These are phyloP conservation scores for Drosophila tripunctata DNA, from an alignment of 2,888 invertebrate genomes.

Conservation along the genomic window DNA sequence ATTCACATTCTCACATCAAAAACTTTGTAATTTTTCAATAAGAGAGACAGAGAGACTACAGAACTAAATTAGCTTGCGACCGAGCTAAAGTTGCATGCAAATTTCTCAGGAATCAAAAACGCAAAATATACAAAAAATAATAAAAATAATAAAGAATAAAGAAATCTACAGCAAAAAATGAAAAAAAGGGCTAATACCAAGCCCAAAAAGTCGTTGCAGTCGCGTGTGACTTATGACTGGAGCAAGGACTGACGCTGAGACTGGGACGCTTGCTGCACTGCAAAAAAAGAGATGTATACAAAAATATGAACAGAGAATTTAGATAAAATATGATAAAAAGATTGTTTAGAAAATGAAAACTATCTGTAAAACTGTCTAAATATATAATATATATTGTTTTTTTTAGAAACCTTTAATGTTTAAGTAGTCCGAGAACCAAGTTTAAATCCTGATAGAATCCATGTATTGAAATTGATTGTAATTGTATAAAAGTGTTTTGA, in stretches of 20 bases:
- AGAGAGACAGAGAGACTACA: slow-evolving; percentile 43
- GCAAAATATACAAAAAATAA: slow-evolving; percentile 54
- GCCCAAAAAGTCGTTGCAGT: slow-evolving; percentile 69
- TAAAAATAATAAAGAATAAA: slow-evolving; percentile 59
- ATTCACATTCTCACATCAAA: slow-evolving; percentile 27
- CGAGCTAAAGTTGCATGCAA: slow-evolving; percentile 60
- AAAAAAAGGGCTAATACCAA: slow-evolving; percentile 44
- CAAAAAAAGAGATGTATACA: not conserved
- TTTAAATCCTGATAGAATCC: too few species aligned
- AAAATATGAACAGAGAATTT: too few species aligned
- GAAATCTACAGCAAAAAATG: not conserved
- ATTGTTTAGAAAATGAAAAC: too few species aligned
- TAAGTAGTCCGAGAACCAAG: too few species aligned
- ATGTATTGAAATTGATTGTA: too few species aligned
- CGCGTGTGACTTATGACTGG: slow-evolving; percentile 77
- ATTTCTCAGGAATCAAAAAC: slow-evolving; percentile 75
- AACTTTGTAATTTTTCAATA: slow-evolving; percentile 77
- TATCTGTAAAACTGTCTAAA: too few species aligned
- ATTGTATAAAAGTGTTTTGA: too few species aligned
- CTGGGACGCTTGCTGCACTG: slow-evolving; percentile 20
- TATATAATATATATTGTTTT: too few species aligned
- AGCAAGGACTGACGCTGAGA: slow-evolving; percentile 13
- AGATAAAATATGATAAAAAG: too few species aligned
- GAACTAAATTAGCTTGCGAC: slow-evolving; percentile 74
- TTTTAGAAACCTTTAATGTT: too few species aligned